Percentiles rank a stretch among this genome's conserved stretches.
Evolutionary conservation across 2,888 invertebrate species (phyloP).

Genomic region (Lithophane ornitopus): DNA sequence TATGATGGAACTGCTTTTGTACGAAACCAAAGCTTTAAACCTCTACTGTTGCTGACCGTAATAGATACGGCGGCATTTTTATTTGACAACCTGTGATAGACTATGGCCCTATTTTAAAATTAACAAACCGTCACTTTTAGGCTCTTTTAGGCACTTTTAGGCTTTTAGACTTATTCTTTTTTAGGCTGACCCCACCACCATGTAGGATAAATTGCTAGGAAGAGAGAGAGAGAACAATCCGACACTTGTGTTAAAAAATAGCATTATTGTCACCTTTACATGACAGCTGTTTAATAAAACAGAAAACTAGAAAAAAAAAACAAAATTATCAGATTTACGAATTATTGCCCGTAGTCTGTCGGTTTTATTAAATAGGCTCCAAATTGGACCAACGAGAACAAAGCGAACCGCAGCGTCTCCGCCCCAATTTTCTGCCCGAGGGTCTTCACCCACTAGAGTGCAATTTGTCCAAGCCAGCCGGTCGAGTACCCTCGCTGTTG

Average conservation of each 20-base stretch:
- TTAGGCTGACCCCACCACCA: no score
- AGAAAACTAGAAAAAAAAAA: neutral
- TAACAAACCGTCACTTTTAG: no score
- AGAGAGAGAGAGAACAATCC: no score
- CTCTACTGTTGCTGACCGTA: neutral
- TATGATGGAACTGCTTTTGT: no score
- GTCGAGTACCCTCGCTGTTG: constrained; percentile 78
- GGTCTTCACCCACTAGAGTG: constrained; percentile 77
- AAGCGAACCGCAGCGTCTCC: constrained; percentile 25
- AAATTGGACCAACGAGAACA: neutral
- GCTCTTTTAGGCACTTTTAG: no score
- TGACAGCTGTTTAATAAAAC: neutral
- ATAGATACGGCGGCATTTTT: neutral
- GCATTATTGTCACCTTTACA: no score
- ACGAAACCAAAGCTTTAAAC: neutral
- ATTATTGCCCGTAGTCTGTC: neutral
- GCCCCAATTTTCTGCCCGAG: constrained; percentile 61
- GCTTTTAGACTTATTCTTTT: no score
- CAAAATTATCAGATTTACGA: neutral
- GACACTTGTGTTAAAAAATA: no score
- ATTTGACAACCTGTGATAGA: neutral
- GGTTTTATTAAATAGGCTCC: neutral
- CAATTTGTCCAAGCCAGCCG: constrained; percentile 84
- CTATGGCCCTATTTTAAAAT: no score
- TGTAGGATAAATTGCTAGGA: no score